Evolutionary conservation across 2,797 vertebrate species (phyloP).

Genomic region (Periparus ater): DNA sequence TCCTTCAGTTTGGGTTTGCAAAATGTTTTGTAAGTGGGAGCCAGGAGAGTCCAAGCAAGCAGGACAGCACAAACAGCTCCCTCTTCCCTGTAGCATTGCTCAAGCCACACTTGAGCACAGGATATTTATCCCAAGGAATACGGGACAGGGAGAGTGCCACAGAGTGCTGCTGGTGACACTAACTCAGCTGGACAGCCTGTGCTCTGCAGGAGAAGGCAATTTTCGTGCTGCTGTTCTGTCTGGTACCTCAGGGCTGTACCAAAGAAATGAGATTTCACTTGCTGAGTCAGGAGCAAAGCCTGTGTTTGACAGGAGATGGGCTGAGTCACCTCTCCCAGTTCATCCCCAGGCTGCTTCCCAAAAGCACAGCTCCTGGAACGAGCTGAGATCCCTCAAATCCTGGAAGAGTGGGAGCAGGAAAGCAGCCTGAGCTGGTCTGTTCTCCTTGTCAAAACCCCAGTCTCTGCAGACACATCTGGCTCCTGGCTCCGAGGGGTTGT

Average conservation of each 20-base stretch:
- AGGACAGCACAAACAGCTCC: not conserved
- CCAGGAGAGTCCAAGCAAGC: not conserved
- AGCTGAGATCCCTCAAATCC: not conserved
- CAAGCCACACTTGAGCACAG: rapidly evolving
- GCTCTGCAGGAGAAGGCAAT: not conserved
- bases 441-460: not conserved
- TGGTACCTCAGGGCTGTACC: not conserved
- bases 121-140: not conserved
- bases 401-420: not conserved
- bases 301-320: not conserved
- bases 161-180: not conserved
- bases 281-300: slow-evolving; percentile 7
- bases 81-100: not conserved
- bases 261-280: not conserved
- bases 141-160: not conserved
- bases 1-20: not conserved
- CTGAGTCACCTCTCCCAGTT: not conserved
- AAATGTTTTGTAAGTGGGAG: not conserved
- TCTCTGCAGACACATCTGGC: not conserved
- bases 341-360: not conserved
- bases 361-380: not conserved
- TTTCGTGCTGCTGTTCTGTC: not conserved
- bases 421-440: not conserved
- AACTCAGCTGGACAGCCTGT: not conserved
- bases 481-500: not conserved